A percentile compares a stretch with the other conserved stretches of the same genome.
Conservation (phyloP, 1,140 invertebrate species). For the Diorhabda elongata region DNA sequence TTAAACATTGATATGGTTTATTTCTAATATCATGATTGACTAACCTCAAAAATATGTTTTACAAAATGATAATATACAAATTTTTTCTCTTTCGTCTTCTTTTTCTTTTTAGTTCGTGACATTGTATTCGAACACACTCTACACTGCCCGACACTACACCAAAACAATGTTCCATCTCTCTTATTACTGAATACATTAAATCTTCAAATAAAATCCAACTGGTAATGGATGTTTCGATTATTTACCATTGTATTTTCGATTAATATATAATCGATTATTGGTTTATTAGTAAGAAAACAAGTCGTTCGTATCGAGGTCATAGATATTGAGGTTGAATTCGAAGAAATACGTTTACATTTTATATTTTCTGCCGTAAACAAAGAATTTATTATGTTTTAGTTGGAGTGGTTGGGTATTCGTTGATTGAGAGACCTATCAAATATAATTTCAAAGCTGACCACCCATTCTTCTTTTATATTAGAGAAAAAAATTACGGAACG, state of each 20-base stretch:
- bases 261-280: background rate
- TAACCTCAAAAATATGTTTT: background rate
- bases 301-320: background rate
- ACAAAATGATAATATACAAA: background rate
- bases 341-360: background rate
- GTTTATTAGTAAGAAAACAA: no score
- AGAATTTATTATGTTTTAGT: background rate
- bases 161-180: background rate
- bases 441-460: slow-evolving; percentile 13
- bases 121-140: background rate
- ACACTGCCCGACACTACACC: background rate
- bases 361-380: background rate
- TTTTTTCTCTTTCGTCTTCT: background rate
- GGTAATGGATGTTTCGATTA: background rate
- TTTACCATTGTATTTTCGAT: background rate
- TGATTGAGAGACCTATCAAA: background rate
- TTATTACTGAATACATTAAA: background rate
- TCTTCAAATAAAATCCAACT: background rate
- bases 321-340: background rate
- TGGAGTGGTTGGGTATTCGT: background rate
- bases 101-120: background rate
- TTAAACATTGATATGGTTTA: background rate
- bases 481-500: slow-evolving; percentile 1
- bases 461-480: slow-evolving; percentile 22
- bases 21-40: no score